Evolutionary conservation across 1,140 invertebrate species (phyloP), one percentile per base, ranked within the genome.

Genomic region (Macrocentrus cingulum): DNA sequence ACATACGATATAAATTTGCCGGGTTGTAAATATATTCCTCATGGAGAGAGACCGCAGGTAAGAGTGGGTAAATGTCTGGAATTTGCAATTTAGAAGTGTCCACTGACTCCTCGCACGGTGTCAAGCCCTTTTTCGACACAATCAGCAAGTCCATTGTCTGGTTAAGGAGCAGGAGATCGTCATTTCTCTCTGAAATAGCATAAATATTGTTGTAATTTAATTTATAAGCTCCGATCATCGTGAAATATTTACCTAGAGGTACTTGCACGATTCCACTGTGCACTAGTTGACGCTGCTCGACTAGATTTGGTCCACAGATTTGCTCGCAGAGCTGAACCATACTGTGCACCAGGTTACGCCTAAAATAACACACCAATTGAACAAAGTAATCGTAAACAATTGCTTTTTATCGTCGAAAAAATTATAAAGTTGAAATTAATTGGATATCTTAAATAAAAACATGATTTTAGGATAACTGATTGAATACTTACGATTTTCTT

Each of bases 21-120:
- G 81, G 67, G 22, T 77, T 69, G 68, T 91, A 91, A 67, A 88
- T 82, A 68, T 92, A 83, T 36, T 82, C 69, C 54, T 82, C 75
- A 16, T 79, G 74, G 49, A 93, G 77, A 52, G 90, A 87, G 48
- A 91, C 81, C 1, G 84, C 86, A 46, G 83, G 81, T 66, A 86
- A 84, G 15, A 92, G 71, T 4, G 91, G 92, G 74, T 83, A 81
- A 32, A 95, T 76, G 72, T 87, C 77, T 13, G 91, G 90, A 18
- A 94, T 65, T 45, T 46, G 9, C 25, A 36, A 13, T 8, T 80
- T 68, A 25, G 80, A 69, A 16, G 79, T 60, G 39, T 74, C 59
- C 19, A 72, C 69, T 62, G 81, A 73, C 16, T 75, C 68, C 34
- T 80, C 75, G 42, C 87, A 77, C 49, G 84, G 78, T 54, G 76